Conservation (phyloP, 2,113 vertebrate genomes). For the Piliocolobus tephrosceles region DNA sequence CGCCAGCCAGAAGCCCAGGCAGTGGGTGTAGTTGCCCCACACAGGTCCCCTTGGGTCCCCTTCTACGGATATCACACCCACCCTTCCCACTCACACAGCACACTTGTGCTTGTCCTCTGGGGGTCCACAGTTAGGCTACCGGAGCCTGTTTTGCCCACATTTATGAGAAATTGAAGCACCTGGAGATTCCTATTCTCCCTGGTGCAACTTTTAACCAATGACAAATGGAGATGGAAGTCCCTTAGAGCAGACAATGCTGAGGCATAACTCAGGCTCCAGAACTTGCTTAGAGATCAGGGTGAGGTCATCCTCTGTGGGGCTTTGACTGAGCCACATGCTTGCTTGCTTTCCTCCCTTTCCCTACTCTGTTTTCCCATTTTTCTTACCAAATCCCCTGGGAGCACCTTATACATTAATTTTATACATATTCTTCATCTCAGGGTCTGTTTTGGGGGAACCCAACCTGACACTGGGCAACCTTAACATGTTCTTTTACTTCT, state of each 20-base stretch:
- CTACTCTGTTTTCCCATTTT: not conserved
- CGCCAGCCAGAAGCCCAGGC: not conserved
- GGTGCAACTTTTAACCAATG: not conserved
- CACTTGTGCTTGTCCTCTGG: not conserved
- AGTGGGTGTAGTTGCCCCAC: too few species aligned
- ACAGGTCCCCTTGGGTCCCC: not conserved
- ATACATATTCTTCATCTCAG: not conserved
- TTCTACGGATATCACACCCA: not conserved
- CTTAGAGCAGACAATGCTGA: too few species aligned
- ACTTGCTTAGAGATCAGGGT: not conserved
- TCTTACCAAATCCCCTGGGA: not conserved
- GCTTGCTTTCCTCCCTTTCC: not conserved
- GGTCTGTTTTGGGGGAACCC: not conserved
- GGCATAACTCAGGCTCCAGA: not conserved
- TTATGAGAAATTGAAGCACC: not conserved
- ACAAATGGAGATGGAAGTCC: not conserved
- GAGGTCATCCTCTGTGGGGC: not conserved
- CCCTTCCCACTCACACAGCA: not conserved
- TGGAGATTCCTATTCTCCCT: not conserved
- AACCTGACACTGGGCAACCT: not conserved
- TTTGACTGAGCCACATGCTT: not conserved
- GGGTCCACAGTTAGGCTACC: not conserved
- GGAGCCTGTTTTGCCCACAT: not conserved
- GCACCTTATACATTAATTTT: not conserved
- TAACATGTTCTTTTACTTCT: not conserved